Evolutionary conservation across 2,797 vertebrate species (phyloP), one percentile per base, ranked within the genome.

Genomic region (Acomys russatus): DNA sequence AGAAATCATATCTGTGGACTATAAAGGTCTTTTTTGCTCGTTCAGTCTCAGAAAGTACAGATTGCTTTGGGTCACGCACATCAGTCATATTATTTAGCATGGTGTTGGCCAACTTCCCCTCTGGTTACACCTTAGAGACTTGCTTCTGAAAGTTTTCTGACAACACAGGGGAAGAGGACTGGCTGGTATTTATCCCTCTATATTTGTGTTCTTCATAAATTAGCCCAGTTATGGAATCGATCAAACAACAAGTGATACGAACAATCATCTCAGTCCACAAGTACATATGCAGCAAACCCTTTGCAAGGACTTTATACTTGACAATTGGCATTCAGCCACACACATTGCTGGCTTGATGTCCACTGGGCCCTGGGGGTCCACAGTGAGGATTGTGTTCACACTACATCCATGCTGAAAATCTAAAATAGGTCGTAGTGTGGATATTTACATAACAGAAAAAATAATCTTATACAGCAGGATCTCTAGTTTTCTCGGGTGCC

Each of bases 81-180:
- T 5, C 49, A 63, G 12, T 73, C 14, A 10, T 64, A 44, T 77
- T 79, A 91, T 84, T 51, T 79, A 49, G 35, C 15, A 49, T 11
- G 20, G 8, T 38, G 20, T 59, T 33, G 6, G 79, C 22, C 71
- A 93, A 90, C 74, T 78, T 77, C n/a, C 82, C 49, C 30, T 49
- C 15, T 78, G 17, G 44, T 77, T 30, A 77, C 44, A 44, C 12
- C 7, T 59, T 51, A 59, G 38, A 85, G 3, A 1, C 74, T 38
- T 76, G 44, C n/a, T 70, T 88, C 49, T 85, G 76, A 86, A 85
- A 94, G 33, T 68, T 93, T 94, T 95, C 84, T 66, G 44, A 3
- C 66, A 68, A 73, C 93, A 80, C 66, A 12, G 25, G 17, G n/a
- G 5, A 56, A 59, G 12, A 30, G 11, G 30, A 3, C 1, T 61